These are phyloP conservation scores for Daubentonia madagascariensis DNA, from an alignment of 2,113 vertebrate species.

Conservation along the genomic window DNA sequence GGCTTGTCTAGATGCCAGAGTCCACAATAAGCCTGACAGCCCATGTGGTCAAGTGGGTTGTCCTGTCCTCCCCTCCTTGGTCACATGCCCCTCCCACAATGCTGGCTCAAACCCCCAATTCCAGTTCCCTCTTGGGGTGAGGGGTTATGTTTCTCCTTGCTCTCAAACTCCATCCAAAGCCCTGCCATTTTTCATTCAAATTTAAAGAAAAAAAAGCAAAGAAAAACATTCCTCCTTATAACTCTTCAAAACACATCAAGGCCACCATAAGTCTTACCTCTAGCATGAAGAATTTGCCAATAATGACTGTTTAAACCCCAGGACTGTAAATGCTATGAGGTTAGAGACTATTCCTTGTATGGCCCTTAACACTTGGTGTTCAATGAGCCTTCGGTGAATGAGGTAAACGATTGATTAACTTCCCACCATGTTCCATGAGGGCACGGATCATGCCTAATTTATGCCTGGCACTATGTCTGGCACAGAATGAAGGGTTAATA, in stretches of 20 bases:
- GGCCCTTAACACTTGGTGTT: neutral
- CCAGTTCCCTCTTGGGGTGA: neutral
- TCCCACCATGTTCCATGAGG: neutral
- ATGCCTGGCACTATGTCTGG: neutral
- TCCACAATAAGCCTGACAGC: neutral
- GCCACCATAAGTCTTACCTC: neutral
- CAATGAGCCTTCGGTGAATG: accelerated
- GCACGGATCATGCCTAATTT: neutral
- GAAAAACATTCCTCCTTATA: neutral
- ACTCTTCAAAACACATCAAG: neutral
- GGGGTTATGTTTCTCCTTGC: neutral
- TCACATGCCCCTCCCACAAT: neutral
- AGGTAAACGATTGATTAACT: neutral
- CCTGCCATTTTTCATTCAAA: neutral
- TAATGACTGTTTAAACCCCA: neutral
- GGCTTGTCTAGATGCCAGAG: neutral
- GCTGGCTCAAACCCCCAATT: too few relatives aligned
- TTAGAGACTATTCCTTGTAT: neutral
- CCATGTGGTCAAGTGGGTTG: neutral
- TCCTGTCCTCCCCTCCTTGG: neutral
- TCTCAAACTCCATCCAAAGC: neutral
- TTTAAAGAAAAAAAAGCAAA: neutral
- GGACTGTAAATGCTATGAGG: neutral
- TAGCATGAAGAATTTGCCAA: neutral
- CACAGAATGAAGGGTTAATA: neutral